Evolutionary conservation across 2,113 vertebrate species (phyloP), one percentile per base, ranked within the genome.

Genomic region (Corydoras sp.): DNA sequence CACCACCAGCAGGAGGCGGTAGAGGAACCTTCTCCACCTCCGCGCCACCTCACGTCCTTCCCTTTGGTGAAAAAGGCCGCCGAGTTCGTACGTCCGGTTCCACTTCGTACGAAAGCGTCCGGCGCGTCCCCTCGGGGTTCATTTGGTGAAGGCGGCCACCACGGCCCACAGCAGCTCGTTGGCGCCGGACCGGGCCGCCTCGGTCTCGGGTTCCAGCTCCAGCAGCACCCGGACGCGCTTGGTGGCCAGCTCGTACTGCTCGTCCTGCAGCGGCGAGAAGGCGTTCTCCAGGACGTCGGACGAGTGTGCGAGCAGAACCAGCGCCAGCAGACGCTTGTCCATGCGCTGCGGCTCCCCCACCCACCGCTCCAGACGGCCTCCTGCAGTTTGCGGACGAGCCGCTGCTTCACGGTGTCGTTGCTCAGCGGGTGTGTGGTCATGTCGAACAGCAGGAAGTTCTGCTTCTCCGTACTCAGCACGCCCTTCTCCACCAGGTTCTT

Each of bases 401-500:
- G 92, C 85, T 98, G 95, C 75, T 99, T 99, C 75, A 98, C 93
- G 73, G 89, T 91, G 81, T 87, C 94, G 87, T 98, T 96, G 85
- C 93, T 98, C 82, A 98, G 94, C 1, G 97, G 96, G 81, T 99
- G 96, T 0, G 95, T 99, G 35, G 93, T 99, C 97, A 98, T 99
- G 90, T 98, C 95, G 82, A 99, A 99, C 53, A 98, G 94, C 72
- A 99, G 88, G 86, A 99, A 99, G 92, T 96, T 99, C 86, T 99
- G 96, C 89, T 99, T 99, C 89, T 99, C 95, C 18, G 95, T 99
- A 18, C 95, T 98, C 80, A 99, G 83, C 67, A 99, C 94, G 1
- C 97, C 97, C 83, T 99, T 99, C 87, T 98, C 95, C 18, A 98
- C 96, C 76, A 99, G 89, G 85, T 97, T 99, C 86, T 99, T 98